These are phyloP conservation scores for Leptonema lineaticorne DNA, from an alignment of 1,140 invertebrate species.

Conservation along the genomic window DNA sequence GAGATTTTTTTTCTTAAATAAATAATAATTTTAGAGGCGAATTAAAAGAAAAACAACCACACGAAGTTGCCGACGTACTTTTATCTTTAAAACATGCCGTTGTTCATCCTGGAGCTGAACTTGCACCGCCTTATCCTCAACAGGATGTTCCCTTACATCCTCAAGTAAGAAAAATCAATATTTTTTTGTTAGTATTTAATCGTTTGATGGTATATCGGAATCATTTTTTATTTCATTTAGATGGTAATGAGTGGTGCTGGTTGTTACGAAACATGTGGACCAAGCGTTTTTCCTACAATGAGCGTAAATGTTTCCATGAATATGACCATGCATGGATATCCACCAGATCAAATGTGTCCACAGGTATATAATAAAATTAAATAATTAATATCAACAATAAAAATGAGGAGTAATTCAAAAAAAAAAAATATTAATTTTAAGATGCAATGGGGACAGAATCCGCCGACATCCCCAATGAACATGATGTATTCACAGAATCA, in stretches of 20 bases:
- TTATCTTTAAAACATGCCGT: conserved; percentile 85
- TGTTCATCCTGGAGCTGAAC: conserved; percentile 70
- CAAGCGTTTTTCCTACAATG: conserved; percentile 80
- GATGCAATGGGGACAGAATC: conserved; percentile 68
- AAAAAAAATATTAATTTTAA: conserved; percentile 40
- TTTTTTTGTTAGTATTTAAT: too few relatives aligned
- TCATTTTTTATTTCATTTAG: conserved; percentile 37
- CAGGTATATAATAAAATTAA: conserved; percentile 56
- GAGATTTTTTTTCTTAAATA: neutral
- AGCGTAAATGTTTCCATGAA: conserved; percentile 96
- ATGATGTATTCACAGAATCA: conserved; percentile 61
- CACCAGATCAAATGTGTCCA: conserved; percentile 60
- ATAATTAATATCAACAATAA: neutral
- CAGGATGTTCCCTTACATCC: conserved; percentile 36
- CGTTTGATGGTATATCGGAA: neutral
- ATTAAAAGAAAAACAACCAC: conserved; percentile 40
- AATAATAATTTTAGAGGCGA: conserved; percentile 33
- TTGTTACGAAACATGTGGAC: conserved; percentile 56
- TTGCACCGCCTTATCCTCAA: conserved; percentile 38
- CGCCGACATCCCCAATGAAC: conserved; percentile 58
- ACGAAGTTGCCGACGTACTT: conserved; percentile 77
- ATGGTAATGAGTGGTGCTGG: conserved; percentile 50
- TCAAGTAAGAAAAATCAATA: conserved; percentile 31
- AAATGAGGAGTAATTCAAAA: conserved; percentile 2
- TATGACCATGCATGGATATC: conserved; percentile 92